Evolutionary conservation across 2,113 vertebrate genomes (phyloP), one percentile per base, ranked within the genome.

Genomic region (Passer domesticus): DNA sequence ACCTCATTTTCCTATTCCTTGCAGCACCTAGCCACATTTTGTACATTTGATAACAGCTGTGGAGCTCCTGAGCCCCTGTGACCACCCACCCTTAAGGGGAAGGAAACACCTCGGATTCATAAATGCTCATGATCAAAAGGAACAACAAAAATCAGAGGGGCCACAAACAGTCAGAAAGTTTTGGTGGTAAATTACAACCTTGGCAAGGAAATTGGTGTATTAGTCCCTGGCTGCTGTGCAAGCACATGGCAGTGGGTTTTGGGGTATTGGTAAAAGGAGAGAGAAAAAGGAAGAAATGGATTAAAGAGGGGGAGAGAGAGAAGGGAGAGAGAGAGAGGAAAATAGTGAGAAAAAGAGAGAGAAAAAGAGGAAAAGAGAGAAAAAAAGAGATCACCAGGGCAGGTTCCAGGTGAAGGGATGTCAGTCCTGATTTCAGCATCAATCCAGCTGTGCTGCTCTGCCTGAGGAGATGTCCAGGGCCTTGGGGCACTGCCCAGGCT

Each of bases 51-150:
- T 41, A 59, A 43, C 14, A 75, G 8, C 19, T 89, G 13, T 41
- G 46, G 70, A 74, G 49, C 41, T 47, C 15, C 24, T 60, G 53
- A 79, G n/a, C 13, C 15, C 15, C 33, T 73, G 27, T 19, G 44
- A 35, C 13, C 46, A 52, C 13, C 16, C 20, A 53, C 4, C 13
- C 46, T 41, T 22, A 10, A n/a, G 20, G 33, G 53, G 24, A 53
- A 53, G 19, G 69, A 60, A 46, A 28, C 19, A 46, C 2, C 3
- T 4, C 3, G 6, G n/a, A 25, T 30, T 60, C 3, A 9, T 8
- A 46, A 75, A 31, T 18, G 7, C 19, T 46, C 6, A 5, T 28
- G 19, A 6, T 18, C 0, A 0, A 47, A 47, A n/a, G 11, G n/a
- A 68, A n/a, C 0, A 1, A 46, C 13, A 30, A 47, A 47, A 55